Evolutionary conservation across 2,888 invertebrate species (phyloP), one percentile per base, ranked within the genome.

Genomic region (Apodemia hepburni): DNA sequence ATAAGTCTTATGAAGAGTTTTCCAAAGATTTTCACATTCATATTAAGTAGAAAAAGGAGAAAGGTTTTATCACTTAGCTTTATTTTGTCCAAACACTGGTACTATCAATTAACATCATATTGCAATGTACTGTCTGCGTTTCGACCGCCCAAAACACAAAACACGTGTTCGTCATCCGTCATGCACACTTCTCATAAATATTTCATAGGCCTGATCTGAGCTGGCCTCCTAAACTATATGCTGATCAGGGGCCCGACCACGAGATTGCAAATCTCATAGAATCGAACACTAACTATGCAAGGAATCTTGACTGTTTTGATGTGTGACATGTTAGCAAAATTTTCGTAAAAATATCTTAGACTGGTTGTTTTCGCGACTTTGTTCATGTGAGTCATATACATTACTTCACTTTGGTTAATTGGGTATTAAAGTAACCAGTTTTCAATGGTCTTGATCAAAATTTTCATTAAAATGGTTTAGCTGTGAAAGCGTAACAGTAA

Each of bases 131-230:
- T 17, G 45, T 47, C 45, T 47, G 17, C 17, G 17, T 47, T 47
- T 47, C 47, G 17, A 47, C 17, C 17, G 17, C 17, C 17, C 17
- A 47, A 17, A 47, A 47, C 47, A 47, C 51, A 12, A 22, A 22
- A 51, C 22, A 51, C 22, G 51, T 51, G 51, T 51, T 12, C 51
- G 51, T 38, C 54, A 22, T 45, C 61, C 69, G 62, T 66, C 70
- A 64, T 73, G 71, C 70, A 71, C 65, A 47, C 47, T 47, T 65
- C 63, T 65, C 75, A 82, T 84, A 74, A 79, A 82, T 82, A 83
- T 83, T 82, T 78, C 76, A 82, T 82, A 27, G 27, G 35, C 35
- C 15, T 35, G 58, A 12, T 29, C 17, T 51, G 60, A 47, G 45
- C 45, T 47, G 45, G n/a, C 45, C 45, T 47, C 45, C 45, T 47